Base-by-base conservation (phyloP, 2,888 invertebrate species). In the Phortica okadai region DNA sequence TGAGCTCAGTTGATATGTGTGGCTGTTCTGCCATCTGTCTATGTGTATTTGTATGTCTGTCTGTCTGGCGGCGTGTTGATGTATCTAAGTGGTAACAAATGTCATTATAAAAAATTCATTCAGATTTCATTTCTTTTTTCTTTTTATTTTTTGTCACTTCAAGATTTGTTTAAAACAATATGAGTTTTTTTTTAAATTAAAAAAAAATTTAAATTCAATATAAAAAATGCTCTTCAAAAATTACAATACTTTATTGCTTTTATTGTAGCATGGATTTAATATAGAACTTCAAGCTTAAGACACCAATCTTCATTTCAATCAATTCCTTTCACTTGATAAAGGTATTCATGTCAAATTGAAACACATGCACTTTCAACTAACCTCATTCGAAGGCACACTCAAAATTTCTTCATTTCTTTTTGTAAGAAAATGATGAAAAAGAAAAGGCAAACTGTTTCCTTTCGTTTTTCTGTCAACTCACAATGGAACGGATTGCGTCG, bases 1-100 rank as follows among this genome's bases (percentile, higher is more conserved):
- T 79, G 76, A 64, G 67, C 44, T 54, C 33, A 21, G 16, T 45
- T 45, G 50, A 16, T 21, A 69, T 69, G 21, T 44, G 41, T 50
- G 11, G 16, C 56, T 66, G 16, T 74, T 66, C 16, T 16, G 16
- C 16, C 25, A 59, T 10, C 16, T 33, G 33, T 59, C 14, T 16
- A 21, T 59, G 33, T 33, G 54, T 54, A n/a, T 54, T 5, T 54
- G 54, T 54, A 2, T 54, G 21, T 59, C 21, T 59, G 59, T 59
- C 16, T 21, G 25, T 21, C 33, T 33, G 33, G 3, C 4, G 33
- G 33, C 33, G 33, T 33, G 33, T 33, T 33, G 33, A 33, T 59
- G 25, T 21, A 59, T 21, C 59, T 33, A 33, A 33, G 33, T 33
- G 33, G 33, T 33, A 33, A 33, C 33, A 33, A 33, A 33, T 33